These are phyloP conservation scores for Adrianichthys oophorus DNA, from an alignment of 2,797 vertebrate species.

Conservation along the genomic window DNA sequence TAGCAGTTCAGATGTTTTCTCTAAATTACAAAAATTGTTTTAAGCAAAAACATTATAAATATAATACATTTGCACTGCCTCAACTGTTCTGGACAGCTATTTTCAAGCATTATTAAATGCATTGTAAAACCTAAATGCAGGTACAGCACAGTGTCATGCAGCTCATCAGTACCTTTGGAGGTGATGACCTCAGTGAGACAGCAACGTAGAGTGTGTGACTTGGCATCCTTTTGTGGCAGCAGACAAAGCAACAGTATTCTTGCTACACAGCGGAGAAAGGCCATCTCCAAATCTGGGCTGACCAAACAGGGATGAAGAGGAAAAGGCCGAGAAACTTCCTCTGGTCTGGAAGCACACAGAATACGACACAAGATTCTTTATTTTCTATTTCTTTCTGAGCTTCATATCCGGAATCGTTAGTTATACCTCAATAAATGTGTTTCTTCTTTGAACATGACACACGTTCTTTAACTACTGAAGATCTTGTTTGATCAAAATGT, in stretches of 20 bases:
- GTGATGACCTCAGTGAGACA: constrained; percentile 96
- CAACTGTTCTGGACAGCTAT: too few relatives aligned
- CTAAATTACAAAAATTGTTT: too few relatives aligned
- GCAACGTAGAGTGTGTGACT: constrained; percentile 89
- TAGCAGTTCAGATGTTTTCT: too few relatives aligned
- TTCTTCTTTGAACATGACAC: constrained; percentile 9
- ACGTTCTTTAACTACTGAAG: too few relatives aligned
- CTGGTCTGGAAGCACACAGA: constrained; percentile 76
- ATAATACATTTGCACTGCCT: too few relatives aligned
- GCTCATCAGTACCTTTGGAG: constrained; percentile 59
- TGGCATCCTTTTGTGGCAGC: constrained; percentile 89
- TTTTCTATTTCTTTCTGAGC: constrained; percentile 2
- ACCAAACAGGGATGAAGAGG: constrained; percentile 89
- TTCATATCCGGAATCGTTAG: constrained; percentile 8
- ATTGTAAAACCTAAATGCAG: background rate
- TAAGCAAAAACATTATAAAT: too few relatives aligned
- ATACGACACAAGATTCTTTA: background rate
- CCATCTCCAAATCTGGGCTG: constrained; percentile 86
- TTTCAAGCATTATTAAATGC: too few relatives aligned
- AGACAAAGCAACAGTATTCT: constrained; percentile 91
- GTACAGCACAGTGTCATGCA: background rate
- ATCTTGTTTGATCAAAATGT: constrained; percentile 25
- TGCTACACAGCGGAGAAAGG: constrained; percentile 90
- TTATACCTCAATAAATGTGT: constrained; percentile 2
- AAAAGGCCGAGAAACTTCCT: constrained; percentile 89